Base-by-base conservation (phyloP, 92 coral and sea anemone genomes). In the Epizoanthus rinbou region DNA sequence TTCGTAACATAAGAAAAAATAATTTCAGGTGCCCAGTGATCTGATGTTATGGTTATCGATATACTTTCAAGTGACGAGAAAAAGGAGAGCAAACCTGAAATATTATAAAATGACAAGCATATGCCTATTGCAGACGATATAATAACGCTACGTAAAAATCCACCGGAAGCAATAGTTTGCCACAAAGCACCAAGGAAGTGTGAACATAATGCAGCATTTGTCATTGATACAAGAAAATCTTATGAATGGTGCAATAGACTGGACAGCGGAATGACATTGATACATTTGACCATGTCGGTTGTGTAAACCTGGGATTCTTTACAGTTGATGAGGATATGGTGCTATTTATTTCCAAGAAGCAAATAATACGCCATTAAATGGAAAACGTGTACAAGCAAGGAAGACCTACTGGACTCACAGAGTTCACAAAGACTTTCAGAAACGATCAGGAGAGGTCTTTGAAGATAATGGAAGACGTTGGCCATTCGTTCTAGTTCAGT, bases 361-460 rank as follows among this genome's bases (percentile, higher is more conserved):
- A 58, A 22, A 21, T 22, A 58, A 58, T 1, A 58, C 17, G 1
- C 64, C 64, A 58, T 16, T 58, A 13, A 58, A 16, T 5, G 82
- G 56, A 76, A 39, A 76, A 76, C 63, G 24, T 67, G 22, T 76
- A 64, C 39, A 57, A 53, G 69, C 52, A 58, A 17, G 68, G n/a
- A 76, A 76, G 15, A 76, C 70, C 11, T 76, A 76, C 57, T 59
- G 82, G 82, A 68, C 66, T 58, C 82, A 76, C 22, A 21, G 69
- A 13, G 66, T 58, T 33, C 70, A 76, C 31, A 76, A 76, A 28
- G 82, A 76, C 41, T 76, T 76, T 6, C 59, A 57, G 82, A 57
- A 70, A 76, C 39, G 82, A 57, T 23, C 82, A 58, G 43, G 58
- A 14, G 69, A 76, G 31, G 16, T 76, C 3, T 41, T 15, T 23